phyloP scores from a whole-genome alignment of 1,140 invertebrate species.

The Brachystomella parvula region DNA sequence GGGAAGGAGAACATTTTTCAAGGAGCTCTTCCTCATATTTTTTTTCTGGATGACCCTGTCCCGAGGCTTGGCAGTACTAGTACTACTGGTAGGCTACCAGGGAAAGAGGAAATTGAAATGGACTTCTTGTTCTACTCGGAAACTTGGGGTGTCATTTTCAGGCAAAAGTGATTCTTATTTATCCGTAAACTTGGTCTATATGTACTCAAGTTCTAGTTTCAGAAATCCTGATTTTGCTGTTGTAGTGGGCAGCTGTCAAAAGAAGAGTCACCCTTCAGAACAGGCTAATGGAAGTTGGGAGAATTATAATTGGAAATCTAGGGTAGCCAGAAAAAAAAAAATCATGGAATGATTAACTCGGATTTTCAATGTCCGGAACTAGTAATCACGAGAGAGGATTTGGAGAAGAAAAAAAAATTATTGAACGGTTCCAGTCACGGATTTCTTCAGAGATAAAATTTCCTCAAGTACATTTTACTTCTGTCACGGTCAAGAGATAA shows the following conservation, averaged over 20 bases:
- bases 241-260: slow-evolving; percentile 12
- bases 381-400: no score
- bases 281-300: slow-evolving; percentile 1
- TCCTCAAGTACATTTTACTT: no score
- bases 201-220: background rate
- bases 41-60: background rate
- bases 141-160: slow-evolving; percentile 3
- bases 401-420: no score
- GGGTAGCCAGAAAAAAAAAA: no score
- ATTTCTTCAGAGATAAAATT: no score
- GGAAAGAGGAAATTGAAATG: background rate
- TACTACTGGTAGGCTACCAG: background rate
- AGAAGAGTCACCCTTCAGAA: no score
- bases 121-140: background rate
- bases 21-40: background rate
- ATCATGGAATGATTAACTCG: no score
- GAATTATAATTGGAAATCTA: no score
- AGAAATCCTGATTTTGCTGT: no score
- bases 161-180: slow-evolving; percentile 6
- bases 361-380: no score
- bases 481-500: no score
- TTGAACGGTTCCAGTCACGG: no score
- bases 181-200: slow-evolving; percentile 1
- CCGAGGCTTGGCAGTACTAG: background rate
- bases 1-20: background rate